These are phyloP conservation scores for Tympanuchus pallidicinctus DNA, from an alignment of 2,113 vertebrate genomes.

Conservation along the genomic window DNA sequence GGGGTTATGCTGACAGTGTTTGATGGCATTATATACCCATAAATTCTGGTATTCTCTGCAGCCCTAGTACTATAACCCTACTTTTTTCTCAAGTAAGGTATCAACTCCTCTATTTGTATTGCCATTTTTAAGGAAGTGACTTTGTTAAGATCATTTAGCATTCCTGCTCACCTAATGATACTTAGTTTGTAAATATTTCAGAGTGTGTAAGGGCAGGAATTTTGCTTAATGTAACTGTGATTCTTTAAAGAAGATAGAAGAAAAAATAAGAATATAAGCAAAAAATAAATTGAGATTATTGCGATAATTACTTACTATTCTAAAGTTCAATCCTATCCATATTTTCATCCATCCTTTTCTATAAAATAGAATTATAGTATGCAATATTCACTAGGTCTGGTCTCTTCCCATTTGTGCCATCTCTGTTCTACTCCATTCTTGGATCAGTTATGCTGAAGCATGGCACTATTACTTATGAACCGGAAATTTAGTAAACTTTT, in stretches of 20 bases:
- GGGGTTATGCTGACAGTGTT: not conserved
- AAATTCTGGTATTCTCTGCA: not conserved
- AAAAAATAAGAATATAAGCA: not conserved
- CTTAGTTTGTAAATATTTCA: not conserved
- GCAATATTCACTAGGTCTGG: not conserved
- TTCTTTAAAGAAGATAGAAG: not conserved
- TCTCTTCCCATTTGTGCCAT: not conserved
- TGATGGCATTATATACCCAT: not conserved
- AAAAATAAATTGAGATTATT: not conserved
- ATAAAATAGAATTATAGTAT: not conserved
- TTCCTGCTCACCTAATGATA: not conserved
- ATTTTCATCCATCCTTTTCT: not conserved
- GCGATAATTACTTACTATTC: not conserved
- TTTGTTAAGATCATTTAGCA: not conserved
- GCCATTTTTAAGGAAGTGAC: not conserved
- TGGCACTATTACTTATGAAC: not conserved
- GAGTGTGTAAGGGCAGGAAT: not conserved
- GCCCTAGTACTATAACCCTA: accelerated
- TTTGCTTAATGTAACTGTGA: not conserved
- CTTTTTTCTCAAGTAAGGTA: not conserved
- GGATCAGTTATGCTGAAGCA: not conserved
- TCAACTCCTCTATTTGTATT: not conserved
- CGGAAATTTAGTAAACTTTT: not conserved
- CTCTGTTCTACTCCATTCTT: not conserved
- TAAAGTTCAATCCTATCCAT: not conserved